Evolutionary conservation across 2,797 vertebrate genomes (phyloP), one percentile per base, ranked within the genome.

Genomic region (Gymnoscopelus microlampas): DNA sequence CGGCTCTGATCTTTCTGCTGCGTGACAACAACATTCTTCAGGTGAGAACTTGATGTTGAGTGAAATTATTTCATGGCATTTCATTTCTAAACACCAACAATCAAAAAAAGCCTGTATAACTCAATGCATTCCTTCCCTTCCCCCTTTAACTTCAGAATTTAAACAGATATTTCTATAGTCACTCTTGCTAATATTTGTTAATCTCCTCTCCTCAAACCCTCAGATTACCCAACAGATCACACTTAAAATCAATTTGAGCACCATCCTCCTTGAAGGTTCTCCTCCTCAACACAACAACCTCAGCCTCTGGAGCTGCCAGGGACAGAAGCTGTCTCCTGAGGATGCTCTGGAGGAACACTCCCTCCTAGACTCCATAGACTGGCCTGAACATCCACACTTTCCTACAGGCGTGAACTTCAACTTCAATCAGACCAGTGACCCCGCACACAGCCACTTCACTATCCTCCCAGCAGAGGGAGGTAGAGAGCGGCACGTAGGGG

Each of bases 351-450:
- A 82, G 48, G 60, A 68, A 47, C 47, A n/a, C 2, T 3, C 7
- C 19, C 35, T 87, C 5, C 53, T 79, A 2, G 35, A 70, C 10
- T 68, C 53, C 9, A 26, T 73, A 10, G 32, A 63, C 14, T 85
- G 85, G 83, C 85, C 83, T 29, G 53, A 75, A 69, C 77, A 69
- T 11, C 76, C 68, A 9, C 13, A 47, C 1, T 48, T 78, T 10
- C 50, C 56, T 23, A 19, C 3, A 5, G 24, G 51, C 12, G 4
- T 69, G 44, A 62, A 63, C 53, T 15, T n/a, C n/a, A n/a, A n/a
- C n/a, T n/a, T 79, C 5, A 14, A 59, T 3, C 26, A 70, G 29
- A 81, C 70, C 14, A 81, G 62, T 10, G 60, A 81, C 65, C 80
- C 85, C 2, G 60, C 23, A 3, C 67, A 72, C 64, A 84, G 82